Conservation (phyloP, 2,113 vertebrate genomes). For the Helogale parvula region DNA sequence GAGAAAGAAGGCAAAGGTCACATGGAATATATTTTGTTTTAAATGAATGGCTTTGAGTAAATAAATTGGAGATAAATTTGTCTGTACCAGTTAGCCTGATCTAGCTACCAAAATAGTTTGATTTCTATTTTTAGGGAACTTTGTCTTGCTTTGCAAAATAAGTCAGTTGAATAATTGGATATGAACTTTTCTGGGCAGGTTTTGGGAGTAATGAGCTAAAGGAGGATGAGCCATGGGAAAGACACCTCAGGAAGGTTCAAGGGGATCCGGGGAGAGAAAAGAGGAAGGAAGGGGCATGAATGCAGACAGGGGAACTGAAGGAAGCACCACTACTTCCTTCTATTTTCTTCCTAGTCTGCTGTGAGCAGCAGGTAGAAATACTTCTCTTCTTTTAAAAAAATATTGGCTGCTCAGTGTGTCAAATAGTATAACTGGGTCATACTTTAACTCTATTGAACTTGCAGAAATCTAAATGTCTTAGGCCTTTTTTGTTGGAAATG, state of each 20-base stretch:
- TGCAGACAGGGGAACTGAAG: fast-evolving
- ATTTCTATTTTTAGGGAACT: conserved; percentile 15
- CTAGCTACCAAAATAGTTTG: background rate
- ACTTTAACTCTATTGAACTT: background rate
- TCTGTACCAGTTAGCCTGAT: background rate
- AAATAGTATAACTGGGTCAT: background rate
- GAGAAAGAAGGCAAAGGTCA: background rate
- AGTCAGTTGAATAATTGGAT: background rate
- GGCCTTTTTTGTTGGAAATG: background rate
- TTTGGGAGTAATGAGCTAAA: background rate
- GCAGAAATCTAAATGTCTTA: background rate
- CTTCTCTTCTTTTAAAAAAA: background rate
- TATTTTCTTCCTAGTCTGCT: background rate
- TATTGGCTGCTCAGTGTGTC: background rate
- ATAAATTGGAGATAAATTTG: background rate
- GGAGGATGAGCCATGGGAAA: background rate
- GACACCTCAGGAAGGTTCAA: background rate
- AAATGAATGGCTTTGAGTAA: background rate
- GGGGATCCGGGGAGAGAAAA: fast-evolving
- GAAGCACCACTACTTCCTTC: background rate
- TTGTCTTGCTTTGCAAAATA: background rate
- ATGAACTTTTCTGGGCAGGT: background rate
- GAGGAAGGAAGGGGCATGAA: background rate
- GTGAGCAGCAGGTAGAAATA: background rate
- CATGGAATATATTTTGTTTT: background rate